Conservation (phyloP, 2,797 vertebrate species). For the Melanogrammus aeglefinus region DNA sequence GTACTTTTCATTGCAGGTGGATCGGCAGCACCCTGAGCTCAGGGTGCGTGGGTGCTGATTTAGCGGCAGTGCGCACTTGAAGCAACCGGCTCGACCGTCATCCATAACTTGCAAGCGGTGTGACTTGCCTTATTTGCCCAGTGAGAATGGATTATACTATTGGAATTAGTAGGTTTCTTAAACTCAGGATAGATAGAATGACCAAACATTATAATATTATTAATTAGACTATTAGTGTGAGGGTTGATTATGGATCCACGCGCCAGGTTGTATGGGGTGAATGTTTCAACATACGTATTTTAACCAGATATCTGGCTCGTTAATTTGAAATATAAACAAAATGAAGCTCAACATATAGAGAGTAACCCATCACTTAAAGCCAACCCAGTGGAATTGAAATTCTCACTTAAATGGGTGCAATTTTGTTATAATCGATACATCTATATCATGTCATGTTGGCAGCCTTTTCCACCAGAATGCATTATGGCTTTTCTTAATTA, state of each 20-base stretch:
- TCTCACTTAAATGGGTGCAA: neutral
- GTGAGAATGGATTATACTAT: no score
- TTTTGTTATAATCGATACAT: neutral
- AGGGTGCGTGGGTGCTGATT: slow-evolving; percentile 56
- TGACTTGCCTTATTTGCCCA: no score
- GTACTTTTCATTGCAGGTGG: no score
- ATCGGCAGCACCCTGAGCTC: no score
- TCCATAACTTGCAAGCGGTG: no score
- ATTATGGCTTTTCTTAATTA: neutral
- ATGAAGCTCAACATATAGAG: neutral
- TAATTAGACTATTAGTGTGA: no score
- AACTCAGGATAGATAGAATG: no score
- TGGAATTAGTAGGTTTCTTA: no score
- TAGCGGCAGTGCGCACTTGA: slow-evolving; percentile 49
- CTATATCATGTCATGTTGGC: no score
- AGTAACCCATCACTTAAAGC: neutral
- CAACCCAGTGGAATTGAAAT: neutral
- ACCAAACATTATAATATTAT: no score
- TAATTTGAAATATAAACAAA: neutral
- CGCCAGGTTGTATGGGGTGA: neutral
- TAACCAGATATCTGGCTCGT: neutral
- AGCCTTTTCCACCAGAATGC: neutral
- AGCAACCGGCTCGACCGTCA: slow-evolving; percentile 26
- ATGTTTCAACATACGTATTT: no score
- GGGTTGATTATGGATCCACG: no score